phyloP scores from a whole-genome alignment of 1,140 invertebrate genomes.

The Drosophila ficusphila region DNA sequence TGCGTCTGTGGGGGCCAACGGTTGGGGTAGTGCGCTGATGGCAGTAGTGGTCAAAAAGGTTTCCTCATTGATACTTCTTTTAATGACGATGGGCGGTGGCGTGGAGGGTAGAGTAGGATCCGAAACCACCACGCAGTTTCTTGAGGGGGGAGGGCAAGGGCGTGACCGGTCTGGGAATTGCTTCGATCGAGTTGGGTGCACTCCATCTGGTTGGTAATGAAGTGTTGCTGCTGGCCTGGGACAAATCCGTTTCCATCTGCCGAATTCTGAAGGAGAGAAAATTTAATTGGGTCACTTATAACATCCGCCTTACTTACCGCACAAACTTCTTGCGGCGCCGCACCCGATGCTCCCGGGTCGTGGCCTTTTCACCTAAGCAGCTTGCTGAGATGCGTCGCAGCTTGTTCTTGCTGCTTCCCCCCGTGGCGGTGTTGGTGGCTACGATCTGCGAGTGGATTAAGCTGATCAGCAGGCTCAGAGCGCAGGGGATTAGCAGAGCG shows the following conservation, averaged over 20 bases:
- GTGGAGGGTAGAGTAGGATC: conserved; percentile 2
- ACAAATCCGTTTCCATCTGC: conserved; percentile 48
- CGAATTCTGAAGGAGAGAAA: conserved; percentile 33
- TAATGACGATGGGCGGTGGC: conserved; percentile 9
- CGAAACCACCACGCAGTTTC: conserved; percentile 10
- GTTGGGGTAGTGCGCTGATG: conserved; percentile 29
- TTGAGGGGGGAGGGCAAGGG: not conserved
- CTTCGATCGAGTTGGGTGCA: conserved; percentile 18
- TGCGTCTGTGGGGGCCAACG: conserved; percentile 16
- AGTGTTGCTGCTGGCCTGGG: conserved; percentile 47
- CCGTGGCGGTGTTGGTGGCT: conserved; percentile 86
- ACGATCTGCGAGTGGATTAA: conserved; percentile 96
- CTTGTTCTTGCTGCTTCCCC: conserved; percentile 63
- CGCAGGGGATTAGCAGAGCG: conserved; percentile 89
- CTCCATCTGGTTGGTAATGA: conserved; percentile 37
- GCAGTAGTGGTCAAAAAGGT: conserved; percentile 54
- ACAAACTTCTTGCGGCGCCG: conserved; percentile 76
- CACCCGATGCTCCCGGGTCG: conserved; percentile 60
- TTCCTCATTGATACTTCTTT: conserved; percentile 44
- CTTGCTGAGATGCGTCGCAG: conserved; percentile 71
- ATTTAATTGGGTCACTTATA: not conserved
- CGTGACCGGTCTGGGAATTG: conserved; percentile 12
- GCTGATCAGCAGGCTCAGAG: conserved; percentile 92
- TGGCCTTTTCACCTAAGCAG: conserved; percentile 62
- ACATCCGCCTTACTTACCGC: conserved; percentile 55